Conservation (phyloP, 2,797 vertebrate genomes). For the Cyclura pinguis region DNA sequence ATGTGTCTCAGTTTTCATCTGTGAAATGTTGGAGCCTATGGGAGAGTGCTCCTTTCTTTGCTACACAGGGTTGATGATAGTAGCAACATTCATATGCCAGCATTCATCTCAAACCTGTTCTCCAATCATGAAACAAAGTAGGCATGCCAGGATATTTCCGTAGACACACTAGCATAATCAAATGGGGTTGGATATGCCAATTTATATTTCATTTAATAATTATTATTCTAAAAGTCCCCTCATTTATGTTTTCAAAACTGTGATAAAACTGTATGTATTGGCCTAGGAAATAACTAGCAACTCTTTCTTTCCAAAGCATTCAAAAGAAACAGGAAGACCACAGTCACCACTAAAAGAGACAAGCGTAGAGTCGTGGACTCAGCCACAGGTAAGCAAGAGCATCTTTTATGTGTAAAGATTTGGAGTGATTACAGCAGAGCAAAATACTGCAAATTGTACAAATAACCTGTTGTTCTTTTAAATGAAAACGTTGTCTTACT, state of each 20-base stretch:
- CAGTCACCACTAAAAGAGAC: constrained; percentile 78
- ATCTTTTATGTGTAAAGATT: not conserved
- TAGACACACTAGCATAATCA: not conserved
- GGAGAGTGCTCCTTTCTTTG: too few species aligned
- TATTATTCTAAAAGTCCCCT: not conserved
- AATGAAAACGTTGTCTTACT: too few species aligned
- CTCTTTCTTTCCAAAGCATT: constrained; percentile 63
- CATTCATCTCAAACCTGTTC: not conserved
- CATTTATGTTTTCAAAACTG: not conserved
- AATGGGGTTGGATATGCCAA: not conserved
- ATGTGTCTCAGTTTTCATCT: too few species aligned
- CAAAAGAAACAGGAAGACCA: constrained; percentile 73
- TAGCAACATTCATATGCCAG: not conserved
- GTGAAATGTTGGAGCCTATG: too few species aligned
- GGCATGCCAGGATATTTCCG: not conserved
- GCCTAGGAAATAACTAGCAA: not conserved
- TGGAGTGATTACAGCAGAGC: too few species aligned
- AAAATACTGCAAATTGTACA: too few species aligned
- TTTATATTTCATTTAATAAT: not conserved
- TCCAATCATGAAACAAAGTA: not conserved
- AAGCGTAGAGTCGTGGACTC: constrained; percentile 76
- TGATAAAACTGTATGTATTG: not conserved
- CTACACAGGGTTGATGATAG: not conserved
- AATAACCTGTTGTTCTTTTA: too few species aligned
- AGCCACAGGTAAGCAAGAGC: constrained; percentile 75